A percentile compares a stretch with the other conserved stretches of the same genome.
These are phyloP conservation scores for Musca domestica DNA, from an alignment of 1,140 invertebrate genomes.

Conservation along the genomic window DNA sequence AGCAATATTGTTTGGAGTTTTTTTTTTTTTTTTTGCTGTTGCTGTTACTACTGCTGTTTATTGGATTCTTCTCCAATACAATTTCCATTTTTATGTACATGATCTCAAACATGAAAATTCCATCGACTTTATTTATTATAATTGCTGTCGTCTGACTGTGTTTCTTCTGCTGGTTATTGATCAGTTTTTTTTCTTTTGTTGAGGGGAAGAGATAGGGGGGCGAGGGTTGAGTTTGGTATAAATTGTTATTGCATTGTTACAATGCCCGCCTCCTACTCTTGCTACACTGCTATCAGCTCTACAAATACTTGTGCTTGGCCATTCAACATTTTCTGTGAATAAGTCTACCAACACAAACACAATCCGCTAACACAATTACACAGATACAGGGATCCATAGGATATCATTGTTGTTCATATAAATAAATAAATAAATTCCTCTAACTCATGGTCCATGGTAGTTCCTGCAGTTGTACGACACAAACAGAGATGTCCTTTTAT, in stretches of 20 bases:
- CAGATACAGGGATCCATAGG: conserved; percentile 5
- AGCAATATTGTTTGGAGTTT: not conserved
- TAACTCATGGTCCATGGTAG: too few relatives aligned
- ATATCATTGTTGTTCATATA: conserved; percentile 6
- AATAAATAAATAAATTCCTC: not conserved
- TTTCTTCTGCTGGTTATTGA: not conserved
- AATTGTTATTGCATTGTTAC: too few relatives aligned
- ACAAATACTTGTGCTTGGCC: not conserved
- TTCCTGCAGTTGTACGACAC: too few relatives aligned
- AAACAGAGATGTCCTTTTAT: conserved; percentile 16
- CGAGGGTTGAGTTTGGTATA: too few relatives aligned
- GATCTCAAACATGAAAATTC: conserved; percentile 24
- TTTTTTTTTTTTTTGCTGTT: too few relatives aligned
- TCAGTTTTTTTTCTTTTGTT: not conserved
- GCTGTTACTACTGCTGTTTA: not conserved
- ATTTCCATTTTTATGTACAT: conserved; percentile 23
- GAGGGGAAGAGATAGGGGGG: too few relatives aligned
- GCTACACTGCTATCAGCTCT: not conserved
- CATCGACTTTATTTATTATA: conserved; percentile 25
- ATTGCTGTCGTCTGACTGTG: conserved; percentile 17
- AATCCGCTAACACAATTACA: not conserved
- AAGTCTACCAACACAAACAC: not conserved
- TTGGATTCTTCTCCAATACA: conserved; percentile 21
- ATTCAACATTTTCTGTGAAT: conserved; percentile 8
- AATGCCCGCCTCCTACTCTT: too few relatives aligned